Conservation (phyloP, 1,140 invertebrate species). For the Microplitis demolitor region DNA sequence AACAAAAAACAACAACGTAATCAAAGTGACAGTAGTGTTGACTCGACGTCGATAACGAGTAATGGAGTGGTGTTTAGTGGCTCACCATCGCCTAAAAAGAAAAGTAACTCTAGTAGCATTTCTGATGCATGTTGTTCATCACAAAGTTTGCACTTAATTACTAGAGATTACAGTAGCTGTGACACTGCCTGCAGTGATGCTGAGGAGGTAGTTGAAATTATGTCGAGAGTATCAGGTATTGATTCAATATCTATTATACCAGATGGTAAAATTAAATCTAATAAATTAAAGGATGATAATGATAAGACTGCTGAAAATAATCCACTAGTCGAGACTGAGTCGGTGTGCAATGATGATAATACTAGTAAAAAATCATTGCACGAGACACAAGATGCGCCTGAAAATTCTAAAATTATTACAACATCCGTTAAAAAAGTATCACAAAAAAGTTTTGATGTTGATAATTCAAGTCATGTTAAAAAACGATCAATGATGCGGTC, state of each 20-base stretch:
- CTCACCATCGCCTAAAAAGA: constrained; percentile 50
- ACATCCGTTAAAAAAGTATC: constrained; percentile 20
- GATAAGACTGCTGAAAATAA: constrained; percentile 42
- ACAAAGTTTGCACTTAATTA: constrained; percentile 42
- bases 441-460: constrained; percentile 17
- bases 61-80: constrained; percentile 47
- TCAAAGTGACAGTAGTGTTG: constrained; percentile 41
- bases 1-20: constrained; percentile 47
- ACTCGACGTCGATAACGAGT: constrained; percentile 47
- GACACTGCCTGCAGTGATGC: constrained; percentile 56
- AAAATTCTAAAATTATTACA: constrained; percentile 1
- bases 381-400: neutral
- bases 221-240: constrained; percentile 47
- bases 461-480: constrained; percentile 5
- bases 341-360: constrained; percentile 18
- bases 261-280: constrained; percentile 51
- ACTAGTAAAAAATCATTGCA: neutral
- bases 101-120: constrained; percentile 36
- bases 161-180: constrained; percentile 51
- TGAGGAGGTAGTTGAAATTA: constrained; percentile 55
- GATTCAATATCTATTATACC: constrained; percentile 51
- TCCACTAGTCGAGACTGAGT: constrained; percentile 6
- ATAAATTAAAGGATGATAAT: constrained; percentile 53
- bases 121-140: constrained; percentile 45
- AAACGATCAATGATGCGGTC: neutral